These are phyloP conservation scores for Mycogona germanica DNA, from an alignment of 2,888 invertebrate species.

Conservation along the genomic window DNA sequence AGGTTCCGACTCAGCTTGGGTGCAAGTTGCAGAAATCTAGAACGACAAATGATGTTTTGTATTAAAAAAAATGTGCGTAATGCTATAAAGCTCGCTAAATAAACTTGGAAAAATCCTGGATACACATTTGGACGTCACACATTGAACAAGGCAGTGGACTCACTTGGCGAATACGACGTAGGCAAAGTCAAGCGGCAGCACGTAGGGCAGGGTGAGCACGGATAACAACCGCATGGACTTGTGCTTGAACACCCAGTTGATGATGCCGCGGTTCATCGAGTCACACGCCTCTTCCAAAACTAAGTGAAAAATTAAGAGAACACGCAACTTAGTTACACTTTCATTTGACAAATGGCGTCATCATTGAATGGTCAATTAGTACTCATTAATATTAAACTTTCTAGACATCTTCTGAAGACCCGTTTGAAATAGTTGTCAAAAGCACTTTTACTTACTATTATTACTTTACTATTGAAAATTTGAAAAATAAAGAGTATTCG, in stretches of 20 bases:
- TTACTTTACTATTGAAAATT: too few relatives aligned
- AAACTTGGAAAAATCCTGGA: not conserved
- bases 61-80: not conserved
- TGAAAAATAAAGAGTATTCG: too few relatives aligned
- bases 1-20: conserved; percentile 52
- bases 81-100: not conserved
- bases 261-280: conserved; percentile 76
- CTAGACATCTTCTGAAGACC: too few relatives aligned
- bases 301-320: conserved; percentile 7
- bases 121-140: not conserved
- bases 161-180: conserved; percentile 78
- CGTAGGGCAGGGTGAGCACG: conserved; percentile 68
- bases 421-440: too few relatives aligned
- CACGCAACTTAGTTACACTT: too few relatives aligned
- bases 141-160: conserved; percentile 26
- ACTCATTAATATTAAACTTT: too few relatives aligned
- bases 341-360: too few relatives aligned
- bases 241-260: conserved; percentile 81
- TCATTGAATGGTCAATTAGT: too few relatives aligned
- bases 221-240: conserved; percentile 67
- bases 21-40: conserved; percentile 55
- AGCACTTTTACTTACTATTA: too few relatives aligned
- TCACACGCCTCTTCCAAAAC: conserved; percentile 78
- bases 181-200: conserved; percentile 76
- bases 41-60: conserved; percentile 2